Conservation (phyloP, 2,113 vertebrate species). For the Cercopithecus mona region DNA sequence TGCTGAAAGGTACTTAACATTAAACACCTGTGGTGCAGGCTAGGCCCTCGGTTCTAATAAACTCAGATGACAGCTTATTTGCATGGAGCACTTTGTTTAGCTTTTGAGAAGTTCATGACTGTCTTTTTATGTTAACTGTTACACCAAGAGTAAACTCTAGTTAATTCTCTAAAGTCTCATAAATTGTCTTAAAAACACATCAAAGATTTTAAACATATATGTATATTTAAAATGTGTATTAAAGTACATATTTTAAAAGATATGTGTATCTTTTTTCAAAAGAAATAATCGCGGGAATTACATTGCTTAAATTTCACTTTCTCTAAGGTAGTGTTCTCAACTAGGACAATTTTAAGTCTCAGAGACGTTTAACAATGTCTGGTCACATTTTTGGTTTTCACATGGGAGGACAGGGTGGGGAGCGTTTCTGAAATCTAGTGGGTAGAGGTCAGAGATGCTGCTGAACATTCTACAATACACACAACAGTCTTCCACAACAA, state of each 20-base stretch:
- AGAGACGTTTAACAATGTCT: background rate
- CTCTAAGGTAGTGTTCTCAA: background rate
- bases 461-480: background rate
- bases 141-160: background rate
- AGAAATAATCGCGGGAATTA: background rate
- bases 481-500: background rate
- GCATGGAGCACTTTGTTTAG: background rate
- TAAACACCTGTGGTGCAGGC: background rate
- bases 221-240: background rate
- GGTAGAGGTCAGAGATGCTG: background rate
- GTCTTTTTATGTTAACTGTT: background rate
- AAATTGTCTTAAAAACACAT: constrained; percentile 38
- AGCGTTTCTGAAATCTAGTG: background rate
- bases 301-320: background rate
- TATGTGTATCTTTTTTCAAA: background rate
- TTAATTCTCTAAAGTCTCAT: constrained; percentile 21
- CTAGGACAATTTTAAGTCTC: background rate
- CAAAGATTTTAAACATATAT: background rate
- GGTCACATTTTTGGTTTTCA: background rate
- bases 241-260: background rate
- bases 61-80: background rate
- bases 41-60: background rate
- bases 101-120: background rate
- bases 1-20: background rate
- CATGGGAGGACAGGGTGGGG: accelerated